These are phyloP conservation scores for Drosophila dives DNA, from an alignment of 2,888 invertebrate genomes.

Conservation along the genomic window DNA sequence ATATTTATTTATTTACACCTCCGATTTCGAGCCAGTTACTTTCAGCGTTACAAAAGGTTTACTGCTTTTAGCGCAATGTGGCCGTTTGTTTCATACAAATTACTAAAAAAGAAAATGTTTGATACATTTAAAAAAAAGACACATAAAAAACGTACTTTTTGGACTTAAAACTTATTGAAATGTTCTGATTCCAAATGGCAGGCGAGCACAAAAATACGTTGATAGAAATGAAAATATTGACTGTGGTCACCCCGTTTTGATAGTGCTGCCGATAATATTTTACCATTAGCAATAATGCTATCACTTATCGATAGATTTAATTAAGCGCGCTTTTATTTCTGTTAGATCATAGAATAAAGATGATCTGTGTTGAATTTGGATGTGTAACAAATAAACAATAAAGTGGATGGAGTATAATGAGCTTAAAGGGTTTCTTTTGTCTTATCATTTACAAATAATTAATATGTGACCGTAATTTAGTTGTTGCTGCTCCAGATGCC, in stretches of 20 bases:
- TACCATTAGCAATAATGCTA: too few species aligned
- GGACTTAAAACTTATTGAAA: neutral
- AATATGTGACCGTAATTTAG: neutral
- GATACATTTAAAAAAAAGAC: too few species aligned
- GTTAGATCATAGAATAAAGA: neutral
- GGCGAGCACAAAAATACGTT: neutral
- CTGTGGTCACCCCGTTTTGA: slow-evolving; percentile 6
- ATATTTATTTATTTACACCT: slow-evolving; percentile 26
- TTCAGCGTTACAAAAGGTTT: slow-evolving; percentile 9
- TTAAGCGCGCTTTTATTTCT: neutral
- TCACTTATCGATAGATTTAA: slow-evolving; percentile 2
- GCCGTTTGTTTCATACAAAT: slow-evolving; percentile 7
- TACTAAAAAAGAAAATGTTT: neutral
- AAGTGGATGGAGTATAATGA: neutral
- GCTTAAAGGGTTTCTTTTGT: neutral
- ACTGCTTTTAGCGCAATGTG: slow-evolving; percentile 25
- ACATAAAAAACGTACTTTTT: neutral
- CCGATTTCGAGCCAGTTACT: slow-evolving; percentile 37
- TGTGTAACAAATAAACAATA: neutral
- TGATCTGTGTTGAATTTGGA: neutral
- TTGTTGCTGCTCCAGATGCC: neutral
- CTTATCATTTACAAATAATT: neutral
- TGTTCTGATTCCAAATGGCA: neutral
- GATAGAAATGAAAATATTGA: neutral
- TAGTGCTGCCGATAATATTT: slow-evolving; percentile 8